Base-by-base conservation (phyloP, 1,140 invertebrate genomes). In the Linepithema humile region DNA sequence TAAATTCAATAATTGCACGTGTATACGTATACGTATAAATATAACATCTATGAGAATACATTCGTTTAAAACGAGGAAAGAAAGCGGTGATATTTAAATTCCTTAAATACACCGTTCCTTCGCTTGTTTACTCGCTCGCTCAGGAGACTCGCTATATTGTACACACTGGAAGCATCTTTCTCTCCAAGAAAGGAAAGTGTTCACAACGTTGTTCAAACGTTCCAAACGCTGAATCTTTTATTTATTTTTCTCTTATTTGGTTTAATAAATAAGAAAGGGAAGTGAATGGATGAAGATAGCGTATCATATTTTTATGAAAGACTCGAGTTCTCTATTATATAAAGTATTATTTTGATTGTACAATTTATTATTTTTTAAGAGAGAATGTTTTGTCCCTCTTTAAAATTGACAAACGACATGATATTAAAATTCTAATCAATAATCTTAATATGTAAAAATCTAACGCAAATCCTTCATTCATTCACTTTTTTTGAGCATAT, bases 161-260 rank as follows among this genome's bases (percentile, higher is more conserved):
- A 88, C 62, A 88, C 82, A 91, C 82, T 92, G 93, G 92, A 93
- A 93, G 92, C 89, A 93, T 92, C 91, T 92, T 92, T 93, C 92
- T 91, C 67, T 67, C 59, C 57, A 74, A 90, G 90, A 91, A 91
- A 93, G 89, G 89, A 89, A 93, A 90, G 89, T 90, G 89, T 92
- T 84, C 88, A 90, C 62, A 78, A 82, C 20, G 53, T 69, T 32
- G 26, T 45, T 50, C 48, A 17, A 20, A 48, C n/a, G 57, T 84
- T 89, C 67, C 74, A 83, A 88, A 85, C 70, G 74, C 48, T 53
- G 23, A 85, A 20, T 3, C 62, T 78, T 26, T 38, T n/a, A 32
- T 50, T 15, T 15, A 23, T 12, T 26, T 9, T 1, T 55, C 9
- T 65, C 20, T 29, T 38, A 32, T 35, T 77, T 50, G 10, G 6